Evolutionary conservation across 2,797 vertebrate species (phyloP), one percentile per base, ranked within the genome.

Genomic region (Argyrosomus regius): DNA sequence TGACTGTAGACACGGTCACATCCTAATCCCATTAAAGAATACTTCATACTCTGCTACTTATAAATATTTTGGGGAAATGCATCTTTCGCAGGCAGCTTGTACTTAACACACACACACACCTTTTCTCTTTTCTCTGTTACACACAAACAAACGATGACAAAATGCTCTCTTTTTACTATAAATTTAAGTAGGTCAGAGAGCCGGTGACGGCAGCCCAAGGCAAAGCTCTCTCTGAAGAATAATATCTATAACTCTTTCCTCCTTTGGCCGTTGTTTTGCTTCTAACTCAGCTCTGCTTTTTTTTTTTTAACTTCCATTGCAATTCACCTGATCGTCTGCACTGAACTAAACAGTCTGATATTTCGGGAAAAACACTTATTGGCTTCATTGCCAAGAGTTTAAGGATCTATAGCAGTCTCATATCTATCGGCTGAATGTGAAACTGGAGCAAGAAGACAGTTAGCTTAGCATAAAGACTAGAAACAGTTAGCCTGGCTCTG

Each of bases 151-250:
- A 59, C 50, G 41, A 45, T 60, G 22, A 74, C 16, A 46, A 81
- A 81, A 62, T 50, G 11, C 22, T 45, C 12, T 72, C 18, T 50
- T 77, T 81, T 72, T 39, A 52, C 46, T 22, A 20, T 45, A 78
- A 60, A 67, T 72, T 82, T 85, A 94, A 87, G 65, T 93, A 92
- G 92, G 89, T 94, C 93, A 93, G 75, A 78, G 67, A 83, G 81
- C 39, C 59, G 45, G 67, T 49, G 52, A 76, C 71, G 46, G 79
- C 58, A 65, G 77, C 90, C 83, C 49, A 53, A 77, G 89, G 90
- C 79, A 59, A 22, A 54, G 45, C 53, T 71, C 1, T 64, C 35
- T 66, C 72, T 43, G 6, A 70, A 60, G 62, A 83, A 52, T 31
- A 79, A 78, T 43, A 83, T 57, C 70, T 49, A 60, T 58, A 68